phyloP scores from a whole-genome alignment of 2,888 invertebrate species.

The Micoletzkya japonica region DNA sequence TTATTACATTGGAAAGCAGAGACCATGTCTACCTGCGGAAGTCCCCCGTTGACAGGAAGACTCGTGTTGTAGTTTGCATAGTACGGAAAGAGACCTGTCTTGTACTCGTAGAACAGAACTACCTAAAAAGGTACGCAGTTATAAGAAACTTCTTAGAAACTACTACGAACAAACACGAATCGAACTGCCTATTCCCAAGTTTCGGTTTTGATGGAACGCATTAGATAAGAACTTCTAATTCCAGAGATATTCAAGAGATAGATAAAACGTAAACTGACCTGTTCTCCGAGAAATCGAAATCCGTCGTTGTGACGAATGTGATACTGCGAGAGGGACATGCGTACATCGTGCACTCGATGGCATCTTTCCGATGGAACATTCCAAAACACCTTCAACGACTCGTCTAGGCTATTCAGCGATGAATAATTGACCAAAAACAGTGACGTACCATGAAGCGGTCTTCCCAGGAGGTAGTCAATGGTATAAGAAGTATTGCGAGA shows the following conservation, averaged over 20 bases:
- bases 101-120: slow-evolving; percentile 42
- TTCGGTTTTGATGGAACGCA: too few relatives aligned
- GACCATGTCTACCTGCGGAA: slow-evolving; percentile 37
- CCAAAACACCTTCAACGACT: slow-evolving; percentile 20
- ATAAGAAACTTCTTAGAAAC: background rate
- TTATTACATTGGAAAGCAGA: background rate
- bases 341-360: slow-evolving; percentile 4
- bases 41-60: slow-evolving; percentile 40
- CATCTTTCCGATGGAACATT: slow-evolving; percentile 22
- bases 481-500: too few relatives aligned
- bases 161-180: too few relatives aligned
- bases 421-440: background rate
- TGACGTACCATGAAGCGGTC: background rate
- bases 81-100: slow-evolving; percentile 41
- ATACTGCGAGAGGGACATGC: slow-evolving; percentile 11
- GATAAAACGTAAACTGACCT: slow-evolving; percentile 9
- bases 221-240: background rate
- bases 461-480: too few relatives aligned
- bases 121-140: slow-evolving; percentile 25
- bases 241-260: background rate
- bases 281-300: slow-evolving; percentile 4
- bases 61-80: slow-evolving; percentile 30
- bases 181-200: too few relatives aligned
- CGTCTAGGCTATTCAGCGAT: background rate
- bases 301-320: slow-evolving; percentile 25